A percentile compares a stretch with the other conserved stretches of the same genome.
These are phyloP conservation scores for Alexandromys fortis DNA, from an alignment of 2,113 vertebrate species.

Conservation along the genomic window DNA sequence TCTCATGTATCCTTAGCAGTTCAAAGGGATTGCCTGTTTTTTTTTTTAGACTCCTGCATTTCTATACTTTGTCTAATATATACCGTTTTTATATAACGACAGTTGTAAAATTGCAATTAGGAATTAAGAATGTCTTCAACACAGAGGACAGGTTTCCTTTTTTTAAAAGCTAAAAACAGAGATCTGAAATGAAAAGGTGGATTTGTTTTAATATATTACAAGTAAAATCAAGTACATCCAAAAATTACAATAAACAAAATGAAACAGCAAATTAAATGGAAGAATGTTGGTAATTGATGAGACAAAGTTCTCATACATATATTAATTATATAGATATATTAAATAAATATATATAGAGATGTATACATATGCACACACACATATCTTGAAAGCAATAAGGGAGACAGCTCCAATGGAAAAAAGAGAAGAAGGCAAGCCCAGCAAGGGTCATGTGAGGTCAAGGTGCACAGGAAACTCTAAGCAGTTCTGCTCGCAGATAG, in stretches of 20 bases:
- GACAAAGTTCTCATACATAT: too few relatives aligned
- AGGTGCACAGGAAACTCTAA: not conserved
- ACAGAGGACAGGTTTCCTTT: not conserved
- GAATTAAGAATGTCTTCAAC: not conserved
- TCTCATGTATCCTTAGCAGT: not conserved
- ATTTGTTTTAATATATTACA: too few relatives aligned
- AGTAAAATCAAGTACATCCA: too few relatives aligned
- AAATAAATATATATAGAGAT: not conserved
- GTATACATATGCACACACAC: not conserved
- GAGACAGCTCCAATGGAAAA: not conserved
- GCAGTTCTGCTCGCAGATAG: constrained; percentile 20
- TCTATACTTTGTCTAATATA: not conserved
- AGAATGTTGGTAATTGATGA: too few relatives aligned
- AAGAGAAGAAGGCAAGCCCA: not conserved
- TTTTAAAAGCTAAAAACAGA: not conserved
- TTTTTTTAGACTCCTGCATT: not conserved
- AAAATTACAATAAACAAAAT: too few relatives aligned
- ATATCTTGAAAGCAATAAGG: not conserved
- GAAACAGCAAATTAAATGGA: too few relatives aligned
- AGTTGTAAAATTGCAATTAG: not conserved
- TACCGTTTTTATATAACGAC: not conserved
- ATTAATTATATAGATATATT: not conserved
- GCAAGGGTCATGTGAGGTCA: not conserved
- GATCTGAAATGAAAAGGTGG: not conserved
- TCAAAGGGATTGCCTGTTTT: not conserved